These are phyloP conservation scores for Rhynchotus rufescens DNA, from an alignment of 2,797 vertebrate species.

Conservation along the genomic window DNA sequence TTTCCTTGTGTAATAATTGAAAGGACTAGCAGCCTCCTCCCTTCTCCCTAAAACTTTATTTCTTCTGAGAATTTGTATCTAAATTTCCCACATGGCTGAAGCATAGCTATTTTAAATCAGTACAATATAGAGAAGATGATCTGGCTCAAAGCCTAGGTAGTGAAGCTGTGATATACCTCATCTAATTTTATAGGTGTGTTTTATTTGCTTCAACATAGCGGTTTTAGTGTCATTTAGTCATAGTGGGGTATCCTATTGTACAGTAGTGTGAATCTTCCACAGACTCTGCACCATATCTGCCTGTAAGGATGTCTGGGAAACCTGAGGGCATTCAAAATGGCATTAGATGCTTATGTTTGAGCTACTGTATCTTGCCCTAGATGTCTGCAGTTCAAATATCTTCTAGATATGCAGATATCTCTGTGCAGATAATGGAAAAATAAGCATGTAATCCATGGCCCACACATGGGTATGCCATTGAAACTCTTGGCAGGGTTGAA, in stretches of 20 bases:
- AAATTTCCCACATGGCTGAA: neutral
- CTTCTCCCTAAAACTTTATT: neutral
- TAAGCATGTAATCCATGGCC: accelerated
- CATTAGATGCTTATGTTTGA: neutral
- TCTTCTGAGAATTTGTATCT: neutral
- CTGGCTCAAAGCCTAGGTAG: neutral
- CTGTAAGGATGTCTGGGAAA: neutral
- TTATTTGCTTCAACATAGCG: neutral
- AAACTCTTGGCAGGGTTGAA: neutral
- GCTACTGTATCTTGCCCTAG: neutral
- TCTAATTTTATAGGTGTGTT: neutral
- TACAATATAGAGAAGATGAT: neutral
- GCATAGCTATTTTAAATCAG: neutral
- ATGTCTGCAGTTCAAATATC: neutral
- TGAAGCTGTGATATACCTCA: neutral
- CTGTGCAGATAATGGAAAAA: neutral
- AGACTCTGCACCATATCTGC: neutral
- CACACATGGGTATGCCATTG: neutral
- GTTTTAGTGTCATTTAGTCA: neutral
- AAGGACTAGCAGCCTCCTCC: neutral
- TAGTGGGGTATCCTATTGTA: neutral
- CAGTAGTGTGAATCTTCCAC: neutral
- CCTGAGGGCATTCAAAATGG: neutral
- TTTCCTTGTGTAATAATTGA: neutral
- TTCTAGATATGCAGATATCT: accelerated